Base-by-base conservation (phyloP, 2,888 invertebrate species). In the Bhutanitis thaidina region DNA sequence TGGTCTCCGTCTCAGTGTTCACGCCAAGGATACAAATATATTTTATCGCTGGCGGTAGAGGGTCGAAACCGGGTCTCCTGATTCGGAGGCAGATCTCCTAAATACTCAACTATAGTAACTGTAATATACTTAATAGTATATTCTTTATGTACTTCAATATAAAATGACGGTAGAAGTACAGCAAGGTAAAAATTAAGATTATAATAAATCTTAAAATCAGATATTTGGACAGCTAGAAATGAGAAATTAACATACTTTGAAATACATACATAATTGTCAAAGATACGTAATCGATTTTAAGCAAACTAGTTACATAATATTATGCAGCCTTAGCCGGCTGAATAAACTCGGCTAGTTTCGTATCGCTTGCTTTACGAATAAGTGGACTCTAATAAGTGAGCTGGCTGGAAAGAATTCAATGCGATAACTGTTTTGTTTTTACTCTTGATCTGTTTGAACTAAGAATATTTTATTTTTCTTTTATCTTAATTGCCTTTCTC, bases 281-380 rank as follows among this genome's bases (percentile, higher is more conserved):
- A 40, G 38, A 30, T 40, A 36, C 20, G 9, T 36, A 41, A 46
- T 49, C 14, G 44, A 43, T 43, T 41, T 29, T 7, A 47, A 43
- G 25, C 47, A 43, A n/a, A 43, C 52, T 49, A 50, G 45, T 49
- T 52, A 55, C 53, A 38, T 57, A 59, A 56, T 35, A 52, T 53
- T 41, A 52, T 43, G 37, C 52, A 34, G 43, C 32, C 27, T 29
- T 25, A 37, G 38, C 32, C 47, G 52, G 46, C 58, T 62, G 58
- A 52, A 55, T 52, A 61, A 59, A 58, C 57, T 49, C 49, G 44
- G 30, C 49, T 43, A 41, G 53, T 49, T 56, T 30, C 40, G 34
- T 52, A 25, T 30, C 52, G 41, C 56, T 56, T 52, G 48, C 52
- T 54, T 39, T 50, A 40, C 35, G 47, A 60, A 56, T 58, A 58